These are phyloP conservation scores for Anthopleura xanthogrammica DNA, from an alignment of 92 coral and sea anemone species.

Conservation along the genomic window DNA sequence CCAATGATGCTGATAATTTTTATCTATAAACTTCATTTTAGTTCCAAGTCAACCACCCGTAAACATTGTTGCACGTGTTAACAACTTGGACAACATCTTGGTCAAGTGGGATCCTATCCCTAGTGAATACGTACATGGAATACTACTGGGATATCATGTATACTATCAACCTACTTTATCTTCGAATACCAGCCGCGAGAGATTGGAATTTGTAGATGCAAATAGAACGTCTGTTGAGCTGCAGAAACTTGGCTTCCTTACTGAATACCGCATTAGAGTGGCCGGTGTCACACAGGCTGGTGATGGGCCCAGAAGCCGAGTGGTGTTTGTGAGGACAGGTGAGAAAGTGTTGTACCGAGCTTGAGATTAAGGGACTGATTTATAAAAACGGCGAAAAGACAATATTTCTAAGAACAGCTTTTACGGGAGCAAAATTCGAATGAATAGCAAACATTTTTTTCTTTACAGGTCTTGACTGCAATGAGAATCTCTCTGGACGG, in stretches of 20 bases:
- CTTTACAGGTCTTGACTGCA: no score
- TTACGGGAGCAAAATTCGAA: no score
- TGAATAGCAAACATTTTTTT: no score
- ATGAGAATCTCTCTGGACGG: no score
- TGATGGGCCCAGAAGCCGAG: neutral
- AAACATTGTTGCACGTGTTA: neutral
- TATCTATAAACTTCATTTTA: neutral
- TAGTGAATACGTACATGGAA: neutral
- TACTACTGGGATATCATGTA: neutral
- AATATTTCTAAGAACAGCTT: no score
- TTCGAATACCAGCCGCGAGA: no score
- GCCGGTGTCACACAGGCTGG: neutral
- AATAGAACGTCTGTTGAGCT: neutral
- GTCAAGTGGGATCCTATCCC: neutral
- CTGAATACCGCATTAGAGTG: neutral
- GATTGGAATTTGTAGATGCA: neutral
- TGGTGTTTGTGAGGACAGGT: conserved; percentile 12
- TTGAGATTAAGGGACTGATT: neutral
- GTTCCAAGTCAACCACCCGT: neutral
- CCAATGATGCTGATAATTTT: neutral
- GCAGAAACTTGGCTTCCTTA: neutral
- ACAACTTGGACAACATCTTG: neutral
- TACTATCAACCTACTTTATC: neutral
- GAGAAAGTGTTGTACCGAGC: neutral
- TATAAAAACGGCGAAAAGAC: no score